These are phyloP conservation scores for Trachythela sp. DNA, from an alignment of 64 coral and sea anemone genomes.

Conservation along the genomic window DNA sequence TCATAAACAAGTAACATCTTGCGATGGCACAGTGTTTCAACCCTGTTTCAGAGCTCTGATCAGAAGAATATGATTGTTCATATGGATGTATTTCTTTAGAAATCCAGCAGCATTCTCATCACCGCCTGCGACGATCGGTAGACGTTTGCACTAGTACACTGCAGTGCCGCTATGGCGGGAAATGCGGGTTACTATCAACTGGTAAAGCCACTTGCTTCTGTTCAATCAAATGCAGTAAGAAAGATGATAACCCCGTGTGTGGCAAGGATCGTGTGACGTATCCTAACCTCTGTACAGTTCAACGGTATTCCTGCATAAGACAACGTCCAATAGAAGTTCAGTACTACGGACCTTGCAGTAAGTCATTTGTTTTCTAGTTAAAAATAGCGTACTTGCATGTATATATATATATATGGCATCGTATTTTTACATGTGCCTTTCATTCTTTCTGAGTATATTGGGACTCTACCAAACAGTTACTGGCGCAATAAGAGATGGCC, in stretches of 20 bases:
- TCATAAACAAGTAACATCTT: too few species aligned
- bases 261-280: not conserved
- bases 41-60: too few species aligned
- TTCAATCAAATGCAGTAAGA: slow-evolving; percentile 1
- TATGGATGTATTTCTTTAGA: too few species aligned
- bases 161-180: not conserved
- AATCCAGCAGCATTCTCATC: slow-evolving; percentile 1
- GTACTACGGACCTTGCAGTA: not conserved
- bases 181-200: not conserved
- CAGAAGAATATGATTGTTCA: too few species aligned
- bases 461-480: too few species aligned
- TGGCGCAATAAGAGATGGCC: too few species aligned
- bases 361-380: too few species aligned
- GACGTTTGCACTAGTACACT: not conserved
- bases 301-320: not conserved
- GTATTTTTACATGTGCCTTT: too few species aligned
- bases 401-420: too few species aligned
- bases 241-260: not conserved
- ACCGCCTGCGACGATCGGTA: not conserved
- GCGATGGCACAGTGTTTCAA: too few species aligned
- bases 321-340: not conserved
- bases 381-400: too few species aligned
- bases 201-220: not conserved
- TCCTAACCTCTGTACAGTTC: not conserved
- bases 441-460: too few species aligned